phyloP scores from a whole-genome alignment of 2,888 invertebrate genomes.

The Anticlea derivata region DNA sequence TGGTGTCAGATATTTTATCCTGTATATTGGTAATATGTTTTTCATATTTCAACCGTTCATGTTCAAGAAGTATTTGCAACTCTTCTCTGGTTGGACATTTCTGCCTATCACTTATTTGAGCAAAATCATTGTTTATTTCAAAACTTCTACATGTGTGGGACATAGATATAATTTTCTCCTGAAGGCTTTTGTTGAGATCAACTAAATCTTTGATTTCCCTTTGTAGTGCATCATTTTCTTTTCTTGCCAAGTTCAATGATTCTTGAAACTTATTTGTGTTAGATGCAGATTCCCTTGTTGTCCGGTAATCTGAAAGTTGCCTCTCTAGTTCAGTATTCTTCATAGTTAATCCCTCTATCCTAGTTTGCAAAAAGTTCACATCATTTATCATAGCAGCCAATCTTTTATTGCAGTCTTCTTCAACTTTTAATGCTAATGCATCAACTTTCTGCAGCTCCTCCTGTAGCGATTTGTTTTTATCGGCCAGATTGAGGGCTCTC shows the following conservation, averaged over 20 bases:
- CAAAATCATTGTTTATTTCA: conserved; percentile 42
- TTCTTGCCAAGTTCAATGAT: conserved; percentile 51
- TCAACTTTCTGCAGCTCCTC: conserved; percentile 89
- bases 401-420: conserved; percentile 89
- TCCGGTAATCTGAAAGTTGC: conserved; percentile 75
- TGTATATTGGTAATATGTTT: conserved; percentile 61
- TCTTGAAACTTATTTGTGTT: conserved; percentile 48
- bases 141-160: conserved; percentile 51
- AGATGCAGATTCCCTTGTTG: conserved; percentile 42
- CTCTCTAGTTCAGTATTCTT: conserved; percentile 81
- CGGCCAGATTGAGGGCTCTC: conserved; percentile 88
- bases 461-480: conserved; percentile 87
- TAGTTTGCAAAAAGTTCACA: conserved; percentile 82
- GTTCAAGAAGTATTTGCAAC: conserved; percentile 62
- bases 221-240: conserved; percentile 72
- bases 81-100: conserved; percentile 68
- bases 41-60: conserved; percentile 76
- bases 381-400: conserved; percentile 86
- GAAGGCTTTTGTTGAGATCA: conserved; percentile 76
- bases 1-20: conserved; percentile 67
- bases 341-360: conserved; percentile 72
- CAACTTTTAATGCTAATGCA: conserved; percentile 88
- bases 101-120: conserved; percentile 41
- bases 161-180: conserved; percentile 65
- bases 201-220: conserved; percentile 75